Base-by-base conservation (phyloP, 2,113 vertebrate species). In the Brachypteracias leptosomus region DNA sequence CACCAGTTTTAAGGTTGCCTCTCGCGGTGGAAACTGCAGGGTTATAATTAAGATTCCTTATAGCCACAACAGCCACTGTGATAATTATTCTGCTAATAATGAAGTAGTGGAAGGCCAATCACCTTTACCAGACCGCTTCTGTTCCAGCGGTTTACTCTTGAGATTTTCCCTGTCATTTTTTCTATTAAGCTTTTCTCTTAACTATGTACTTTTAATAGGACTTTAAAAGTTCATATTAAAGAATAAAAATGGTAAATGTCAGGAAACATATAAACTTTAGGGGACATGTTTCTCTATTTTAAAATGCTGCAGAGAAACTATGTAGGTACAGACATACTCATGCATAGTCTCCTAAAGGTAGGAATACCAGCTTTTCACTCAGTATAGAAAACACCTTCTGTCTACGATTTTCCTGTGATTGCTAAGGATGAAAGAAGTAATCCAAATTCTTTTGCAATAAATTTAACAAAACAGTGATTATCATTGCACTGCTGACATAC, bases 311-410 rank as follows among this genome's bases (percentile, higher is more conserved):
- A 44, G 93, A 87, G 52, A 91, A 93, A n/a, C 14, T 49, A 28
- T 77, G n/a, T 46, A 54, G 19, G 51, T 81, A 59, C 33, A 85
- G 46, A 88, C 19, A 55, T 46, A 46, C 11, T 66, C 28, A 25
- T 20, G 11, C 20, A 46, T 40, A 55, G 35, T 63, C 19, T 93
- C 35, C 79, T 82, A 61, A 90, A 79, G 31, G 26, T 57, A 87
- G 18, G 24, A 78, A 65, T 65, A 66, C 91, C 10, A 28, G 35
- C 1, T 75, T 90, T 93, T 81, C 47, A 73, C 88, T 91, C 62
- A 54, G 33, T 40, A 47, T 24, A 95, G 85, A 52, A 96, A 95
- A 91, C 90, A 85, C 5, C 15, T 95, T 87, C 49, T 89, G 42
- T 88, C 52, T 79, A 26, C 77, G 67, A 88, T 94, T 92, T 88